phyloP scores from a whole-genome alignment of 1,140 invertebrate genomes.

The Episyrphus balteatus region DNA sequence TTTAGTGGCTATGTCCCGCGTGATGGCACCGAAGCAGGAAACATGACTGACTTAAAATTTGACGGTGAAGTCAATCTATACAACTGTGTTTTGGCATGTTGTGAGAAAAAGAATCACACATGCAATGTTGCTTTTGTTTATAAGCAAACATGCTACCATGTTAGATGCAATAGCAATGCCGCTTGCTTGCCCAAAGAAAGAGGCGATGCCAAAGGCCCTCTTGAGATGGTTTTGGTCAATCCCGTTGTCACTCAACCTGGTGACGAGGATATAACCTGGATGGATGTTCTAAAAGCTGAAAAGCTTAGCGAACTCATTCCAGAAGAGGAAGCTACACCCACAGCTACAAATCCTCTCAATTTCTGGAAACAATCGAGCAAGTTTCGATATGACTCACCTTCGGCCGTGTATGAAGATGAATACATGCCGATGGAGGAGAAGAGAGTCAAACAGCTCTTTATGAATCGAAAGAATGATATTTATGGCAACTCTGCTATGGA shows the following conservation, averaged over 20 bases:
- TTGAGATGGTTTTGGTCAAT: slow-evolving; percentile 65
- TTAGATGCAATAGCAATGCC: slow-evolving; percentile 57
- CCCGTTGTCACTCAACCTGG: slow-evolving; percentile 42
- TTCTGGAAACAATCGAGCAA: slow-evolving; percentile 30
- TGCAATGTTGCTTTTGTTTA: slow-evolving; percentile 74
- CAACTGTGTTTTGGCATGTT: slow-evolving; percentile 62
- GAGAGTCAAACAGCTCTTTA: slow-evolving; percentile 25
- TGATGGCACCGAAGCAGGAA: slow-evolving; percentile 22
- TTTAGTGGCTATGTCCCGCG: slow-evolving; percentile 27
- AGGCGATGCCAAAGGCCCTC: slow-evolving; percentile 43
- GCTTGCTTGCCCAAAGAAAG: slow-evolving; percentile 54
- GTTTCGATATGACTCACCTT: slow-evolving; percentile 11
- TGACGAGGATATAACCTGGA: slow-evolving; percentile 35
- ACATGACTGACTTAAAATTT: slow-evolving; percentile 4
- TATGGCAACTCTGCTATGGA: slow-evolving; percentile 35
- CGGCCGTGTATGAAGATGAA: slow-evolving; percentile 24
- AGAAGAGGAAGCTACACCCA: slow-evolving; percentile 9
- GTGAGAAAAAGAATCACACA: slow-evolving; percentile 40
- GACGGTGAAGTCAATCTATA: slow-evolving; percentile 25
- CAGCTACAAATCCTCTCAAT: slow-evolving; percentile 11
- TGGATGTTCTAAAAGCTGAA: slow-evolving; percentile 38
- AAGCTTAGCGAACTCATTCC: slow-evolving; percentile 18
- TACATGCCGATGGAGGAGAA: slow-evolving; percentile 28
- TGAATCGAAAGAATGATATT: slow-evolving; percentile 34
- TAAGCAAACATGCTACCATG: slow-evolving; percentile 63